A percentile compares a stretch with the other conserved stretches of the same genome.
Conservation (phyloP, 1,140 invertebrate species). For the Plutomurus gul region DNA sequence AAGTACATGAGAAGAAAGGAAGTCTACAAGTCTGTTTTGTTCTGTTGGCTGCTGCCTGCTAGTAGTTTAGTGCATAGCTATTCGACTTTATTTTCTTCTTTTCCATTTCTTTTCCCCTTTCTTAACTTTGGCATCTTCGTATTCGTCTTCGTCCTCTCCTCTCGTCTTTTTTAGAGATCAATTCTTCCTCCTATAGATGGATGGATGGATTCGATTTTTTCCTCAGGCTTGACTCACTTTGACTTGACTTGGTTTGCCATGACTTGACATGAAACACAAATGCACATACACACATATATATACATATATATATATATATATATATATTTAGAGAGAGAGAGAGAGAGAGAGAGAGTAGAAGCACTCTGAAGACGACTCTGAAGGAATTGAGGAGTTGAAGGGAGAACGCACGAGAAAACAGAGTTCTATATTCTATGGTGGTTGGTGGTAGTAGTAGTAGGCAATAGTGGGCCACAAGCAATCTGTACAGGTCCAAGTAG, state of each 20-base stretch:
- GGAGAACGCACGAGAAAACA: too few relatives aligned
- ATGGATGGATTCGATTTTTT: conserved; percentile 27
- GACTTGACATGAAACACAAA: conserved; percentile 23
- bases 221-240: conserved; percentile 14
- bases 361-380: not conserved
- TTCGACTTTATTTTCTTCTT: too few relatives aligned
- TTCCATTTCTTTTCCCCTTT: conserved; percentile 5
- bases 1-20: too few relatives aligned
- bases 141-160: not conserved
- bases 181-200: conserved; percentile 7
- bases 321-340: not conserved
- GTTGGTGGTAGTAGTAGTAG: not conserved
- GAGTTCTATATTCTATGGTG: not conserved
- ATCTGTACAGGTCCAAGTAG: too few relatives aligned
- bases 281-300: not conserved
- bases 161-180: conserved; percentile 8
- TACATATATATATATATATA: not conserved
- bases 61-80: too few relatives aligned
- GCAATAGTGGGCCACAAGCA: too few relatives aligned
- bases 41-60: too few relatives aligned
- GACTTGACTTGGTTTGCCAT: conserved; percentile 16
- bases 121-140: conserved; percentile 18
- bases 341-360: not conserved
- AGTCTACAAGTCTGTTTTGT: too few relatives aligned
- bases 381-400: too few relatives aligned